Percentiles rank a stretch among this genome's conserved stretches.
Evolutionary conservation across 2,888 invertebrate species (phyloP).

Genomic region (Pseudanteris insignis): DNA sequence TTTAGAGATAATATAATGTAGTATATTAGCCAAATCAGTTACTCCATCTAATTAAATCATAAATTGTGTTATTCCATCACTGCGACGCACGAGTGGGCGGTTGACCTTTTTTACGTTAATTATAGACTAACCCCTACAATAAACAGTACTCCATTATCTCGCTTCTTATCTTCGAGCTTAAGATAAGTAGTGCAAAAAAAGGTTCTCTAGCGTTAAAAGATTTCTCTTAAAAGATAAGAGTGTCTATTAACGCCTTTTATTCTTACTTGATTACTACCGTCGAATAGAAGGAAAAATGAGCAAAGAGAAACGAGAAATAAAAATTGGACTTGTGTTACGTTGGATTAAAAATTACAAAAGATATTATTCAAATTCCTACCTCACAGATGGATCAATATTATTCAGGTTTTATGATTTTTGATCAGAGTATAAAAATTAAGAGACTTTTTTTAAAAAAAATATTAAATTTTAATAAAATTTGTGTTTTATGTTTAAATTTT

Average conservation of each 20-base stretch:
- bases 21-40: not conserved
- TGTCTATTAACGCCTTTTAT: conserved; percentile 3
- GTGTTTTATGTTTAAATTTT: too few species aligned
- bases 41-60: conserved; percentile 1
- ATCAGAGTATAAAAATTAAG: too few species aligned
- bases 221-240: conserved; percentile 2
- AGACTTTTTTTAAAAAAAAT: too few species aligned
- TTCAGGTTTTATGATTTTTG: too few species aligned
- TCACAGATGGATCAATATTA: too few species aligned
- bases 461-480: too few species aligned
- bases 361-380: too few species aligned
- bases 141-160: conserved; percentile 1
- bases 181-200: conserved; percentile 1
- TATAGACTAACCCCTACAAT: conserved; percentile 2
- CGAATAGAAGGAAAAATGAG: not conserved
- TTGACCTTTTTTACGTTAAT: conserved; percentile 5
- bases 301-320: not conserved
- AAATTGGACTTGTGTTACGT: too few species aligned
- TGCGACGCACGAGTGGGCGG: not conserved
- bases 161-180: conserved; percentile 2
- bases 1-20: not conserved
- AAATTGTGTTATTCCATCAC: conserved; percentile 1
- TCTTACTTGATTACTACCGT: not conserved
- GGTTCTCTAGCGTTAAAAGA: conserved; percentile 7
- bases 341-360: too few species aligned